Base-by-base conservation (phyloP, 2,888 invertebrate species). In the Anoplius nigerrimus region DNA sequence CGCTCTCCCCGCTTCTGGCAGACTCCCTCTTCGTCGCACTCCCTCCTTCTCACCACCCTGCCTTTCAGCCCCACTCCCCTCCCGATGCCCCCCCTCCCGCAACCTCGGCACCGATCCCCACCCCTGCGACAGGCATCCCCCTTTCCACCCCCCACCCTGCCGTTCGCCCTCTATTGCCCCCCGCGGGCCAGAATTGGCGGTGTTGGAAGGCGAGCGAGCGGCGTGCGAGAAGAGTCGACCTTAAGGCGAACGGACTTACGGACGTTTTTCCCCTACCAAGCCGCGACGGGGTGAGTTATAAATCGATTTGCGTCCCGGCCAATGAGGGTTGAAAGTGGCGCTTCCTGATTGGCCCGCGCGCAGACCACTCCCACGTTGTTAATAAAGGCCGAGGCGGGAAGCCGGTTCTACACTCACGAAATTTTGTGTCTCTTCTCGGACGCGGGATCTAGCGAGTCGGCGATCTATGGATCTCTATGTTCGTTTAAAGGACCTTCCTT, bases 271-370 rank as follows among this genome's bases (percentile, higher is more conserved):
- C 84, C 79, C 59, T 69, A 64, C 67, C 74, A 69, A 45, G 64
- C 66, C 71, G 66, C 54, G 61, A 67, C 79, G 83, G 85, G 82
- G 79, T 82, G 77, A 86, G 84, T 85, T 83, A 82, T 87, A 87
- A 88, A 88, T 88, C 88, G 88, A 88, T 88, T 88, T 84, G 74
- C 79, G 79, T 75, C 63, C 75, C 77, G 76, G 88, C 88, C 88
- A 88, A 88, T 88, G 86, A 87, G 82, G 79, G 74, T 68, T 70
- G 78, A 71, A 86, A 86, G 86, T 84, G 79, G 81, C 76, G 85
- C 75, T 66, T 72, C 80, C 79, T 79, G 83, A 88, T 88, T 88
- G 88, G 88, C 86, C 68, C 72, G 66, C 57, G 68, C 73, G 52
- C 62, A 81, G 69, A 82, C 87, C 88, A 87, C 88, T 85, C 88